Base-by-base conservation (phyloP, 2,888 invertebrate species). In the Notodonta ziczac region DNA sequence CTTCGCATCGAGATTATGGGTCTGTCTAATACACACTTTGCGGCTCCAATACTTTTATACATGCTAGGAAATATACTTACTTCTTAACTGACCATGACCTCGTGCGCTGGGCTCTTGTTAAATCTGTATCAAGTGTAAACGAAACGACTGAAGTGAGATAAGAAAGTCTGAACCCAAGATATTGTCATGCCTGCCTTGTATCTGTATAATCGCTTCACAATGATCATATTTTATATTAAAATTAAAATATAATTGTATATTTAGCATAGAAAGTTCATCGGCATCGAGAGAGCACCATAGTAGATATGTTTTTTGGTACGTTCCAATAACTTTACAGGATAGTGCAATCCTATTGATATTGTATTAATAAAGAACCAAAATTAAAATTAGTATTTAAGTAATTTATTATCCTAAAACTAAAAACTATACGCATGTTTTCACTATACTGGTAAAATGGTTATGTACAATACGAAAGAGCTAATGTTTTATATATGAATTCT, bases 371-470 rank as follows among this genome's bases (percentile, higher is more conserved):
- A 94, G 94, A 94, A 94, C 94, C 94, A 94, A 94, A 93, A 89
- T 91, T 91, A 89, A 89, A 91, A 85, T 91, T 94, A 94, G 94
- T 85, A 89, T 90, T 90, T 93, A 93, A 93, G 93, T 94, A 94
- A 94, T 94, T 94, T 93, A 94, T 93, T 94, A 93, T 93, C 94
- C 93, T 93, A 92, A 92, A 93, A 91, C 89, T 86, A 84, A 82
- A 91, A 91, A 91, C 93, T 94, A 93, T 94, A 94, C 91, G 94
- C 94, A 94, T 94, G 94, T 94, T 94, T 94, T 93, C 93, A 94
- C 93, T 93, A 91, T 94, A 93, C 91, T 92, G 92, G 91, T 92
- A 92, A 92, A 92, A 91, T 90, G 93, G 92, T 93, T 93, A 93
- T 93, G 92, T 93, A 94, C 90, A 91, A 93, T 93, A 92, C 84